Evolutionary conservation across 1,140 invertebrate species (phyloP), one percentile per base, ranked within the genome.

Genomic region (Leptonema lineaticorne): DNA sequence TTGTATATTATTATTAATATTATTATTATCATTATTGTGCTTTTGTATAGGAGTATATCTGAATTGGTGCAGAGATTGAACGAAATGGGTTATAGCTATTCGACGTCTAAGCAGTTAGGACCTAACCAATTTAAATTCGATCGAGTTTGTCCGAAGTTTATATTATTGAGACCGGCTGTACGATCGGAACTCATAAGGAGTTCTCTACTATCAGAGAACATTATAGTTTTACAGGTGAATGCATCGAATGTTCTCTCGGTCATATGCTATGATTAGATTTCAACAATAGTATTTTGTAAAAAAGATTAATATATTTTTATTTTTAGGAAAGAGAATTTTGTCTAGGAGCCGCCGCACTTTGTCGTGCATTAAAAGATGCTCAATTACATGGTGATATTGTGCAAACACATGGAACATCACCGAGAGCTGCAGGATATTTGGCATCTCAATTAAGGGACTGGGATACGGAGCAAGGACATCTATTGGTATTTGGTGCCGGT

Each of bases 291-390:
- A 37, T 14, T 37, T 37, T 37, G n/a, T 37, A 37, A 37, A 37
- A 37, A n/a, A 8, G n/a, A 37, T 8, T 37, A 37, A 37, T 37
- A 37, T 2, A 26, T 20, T 53, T 20, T 53, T 8, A 4, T 18
- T 57, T 57, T 77, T 80, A 92, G 90, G 90, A 91, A 75, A 85
- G 88, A 59, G 88, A 91, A 27, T 87, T 91, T 71, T 91, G 90
- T 69, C 79, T 90, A 30, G 90, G 90, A 2, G 89, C 90, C 0
- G 90, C 89, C 0, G 85, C 88, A 2, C 82, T 92, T 60, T 86
- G 85, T 56, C 85, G 87, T 58, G 82, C 89, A 1, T 81, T 92
- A 33, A 82, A 84, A 0, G 84, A 85, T 8, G 83, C 86, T 64
- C 81, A 85, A 53, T 77, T 92, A 5, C 84, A 84, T 24, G 90